Base-by-base conservation (phyloP, 1,140 invertebrate genomes). In the Delia radicum region DNA sequence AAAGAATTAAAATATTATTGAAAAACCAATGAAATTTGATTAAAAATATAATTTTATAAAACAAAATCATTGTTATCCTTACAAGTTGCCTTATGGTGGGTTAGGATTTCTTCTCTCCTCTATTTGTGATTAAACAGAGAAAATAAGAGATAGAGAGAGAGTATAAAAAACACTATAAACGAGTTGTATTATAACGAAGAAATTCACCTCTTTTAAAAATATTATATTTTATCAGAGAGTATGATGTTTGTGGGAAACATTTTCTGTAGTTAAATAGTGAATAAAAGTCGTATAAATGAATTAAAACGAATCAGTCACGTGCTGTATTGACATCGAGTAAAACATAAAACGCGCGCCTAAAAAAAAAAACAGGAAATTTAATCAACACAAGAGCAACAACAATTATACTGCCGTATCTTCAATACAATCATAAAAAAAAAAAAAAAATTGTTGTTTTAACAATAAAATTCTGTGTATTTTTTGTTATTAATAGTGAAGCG, bases 241-340 rank as follows among this genome's bases (percentile, higher is more conserved):
- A 55, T 55, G n/a, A 24, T 55, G 21, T 55, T 3, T 18, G 7
- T 55, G 18, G 18, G 48, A n/a, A n/a, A n/a, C n/a, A n/a, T n/a
- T n/a, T n/a, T n/a, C n/a, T 55, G n/a, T 21, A 7, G 8, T 21
- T 10, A 55, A 55, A 55, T n/a, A 55, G 48, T 55, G 48, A 55
- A 55, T 55, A 55, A 55, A 55, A 55, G n/a, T 5, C n/a, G n/a
- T 55, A 21, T 55, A 55, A 55, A 55, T 55, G 48, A 55, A 55
- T 55, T 55, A 18, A 18, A 18, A 55, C 77, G 48, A 81, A 73
- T 83, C 82, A 83, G 82, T 83, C 82, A 83, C 82, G 82, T 83
- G 82, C 80, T 79, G 81, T 79, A 78, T 83, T 77, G 72, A 73
- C 77, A 79, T 80, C 79, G 80, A 78, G 18, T 37, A 76, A 72